phyloP scores from a whole-genome alignment of 2,113 vertebrate species.

The Balaeniceps rex region DNA sequence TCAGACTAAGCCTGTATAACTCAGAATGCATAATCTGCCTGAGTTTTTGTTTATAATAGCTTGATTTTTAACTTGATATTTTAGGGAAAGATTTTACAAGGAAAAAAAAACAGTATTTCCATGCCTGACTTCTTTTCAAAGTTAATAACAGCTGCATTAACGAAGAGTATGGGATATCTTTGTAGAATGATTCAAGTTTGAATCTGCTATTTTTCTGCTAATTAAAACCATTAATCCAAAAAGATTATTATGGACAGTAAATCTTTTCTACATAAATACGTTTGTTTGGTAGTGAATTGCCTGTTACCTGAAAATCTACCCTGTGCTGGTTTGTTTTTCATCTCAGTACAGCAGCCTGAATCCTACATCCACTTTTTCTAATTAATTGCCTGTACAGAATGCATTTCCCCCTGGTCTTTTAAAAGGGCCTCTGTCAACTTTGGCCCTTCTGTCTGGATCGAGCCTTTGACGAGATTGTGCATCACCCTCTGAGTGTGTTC shows the following conservation, averaged over 20 bases:
- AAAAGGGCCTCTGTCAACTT: not conserved
- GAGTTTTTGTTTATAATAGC: not conserved
- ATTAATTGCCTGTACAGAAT: not conserved
- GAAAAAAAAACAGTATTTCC: not conserved
- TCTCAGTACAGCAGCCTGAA: not conserved
- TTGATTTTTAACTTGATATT: not conserved
- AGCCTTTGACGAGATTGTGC: not conserved
- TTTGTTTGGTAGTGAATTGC: slow-evolving; percentile 11
- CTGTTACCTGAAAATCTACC: slow-evolving; percentile 10
- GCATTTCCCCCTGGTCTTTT: not conserved
- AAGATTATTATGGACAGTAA: not conserved
- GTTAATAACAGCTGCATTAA: not conserved
- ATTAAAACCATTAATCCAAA: slow-evolving; percentile 35
- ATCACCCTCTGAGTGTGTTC: not conserved
- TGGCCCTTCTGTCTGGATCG: not conserved
- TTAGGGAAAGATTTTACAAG: not conserved
- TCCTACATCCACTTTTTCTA: not conserved
- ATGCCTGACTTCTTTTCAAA: not conserved
- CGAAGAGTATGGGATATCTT: not conserved
- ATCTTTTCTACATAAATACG: not conserved
- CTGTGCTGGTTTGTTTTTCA: not conserved
- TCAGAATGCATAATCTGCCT: not conserved
- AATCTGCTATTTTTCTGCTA: slow-evolving; percentile 11
- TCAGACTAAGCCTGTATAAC: not conserved
- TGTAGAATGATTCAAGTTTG: not conserved